These are phyloP conservation scores for Cuculus canorus DNA, from an alignment of 2,797 vertebrate species.

Conservation along the genomic window DNA sequence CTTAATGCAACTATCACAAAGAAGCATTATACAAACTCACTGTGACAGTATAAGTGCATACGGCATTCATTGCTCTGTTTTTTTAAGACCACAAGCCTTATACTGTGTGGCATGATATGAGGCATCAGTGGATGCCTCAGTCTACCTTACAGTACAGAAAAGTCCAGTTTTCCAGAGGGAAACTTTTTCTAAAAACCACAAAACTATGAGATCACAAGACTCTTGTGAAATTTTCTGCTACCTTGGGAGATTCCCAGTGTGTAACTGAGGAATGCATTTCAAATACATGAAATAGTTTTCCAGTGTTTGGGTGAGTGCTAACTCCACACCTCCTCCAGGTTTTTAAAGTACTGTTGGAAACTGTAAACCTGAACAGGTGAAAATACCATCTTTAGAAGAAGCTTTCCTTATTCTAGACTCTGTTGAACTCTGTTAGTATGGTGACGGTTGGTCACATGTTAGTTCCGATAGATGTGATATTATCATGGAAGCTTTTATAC, in stretches of 20 bases:
- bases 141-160: not conserved
- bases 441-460: not conserved
- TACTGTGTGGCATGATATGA: not conserved
- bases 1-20: not conserved
- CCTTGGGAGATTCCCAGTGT: not conserved
- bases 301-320: not conserved
- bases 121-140: not conserved
- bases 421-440: not conserved
- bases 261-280: not conserved
- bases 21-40: not conserved
- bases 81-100: not conserved
- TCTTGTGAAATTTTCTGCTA: not conserved
- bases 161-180: not conserved
- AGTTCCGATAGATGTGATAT: not conserved
- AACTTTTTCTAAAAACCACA: not conserved
- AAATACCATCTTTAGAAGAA: not conserved
- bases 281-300: not conserved
- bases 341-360: not conserved
- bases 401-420: not conserved
- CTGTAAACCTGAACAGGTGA: not conserved
- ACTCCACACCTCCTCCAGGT: not conserved
- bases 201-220: not conserved
- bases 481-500: not conserved
- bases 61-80: not conserved
- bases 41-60: not conserved